Conservation (phyloP, 2,888 invertebrate species). For the Neria commutata region DNA sequence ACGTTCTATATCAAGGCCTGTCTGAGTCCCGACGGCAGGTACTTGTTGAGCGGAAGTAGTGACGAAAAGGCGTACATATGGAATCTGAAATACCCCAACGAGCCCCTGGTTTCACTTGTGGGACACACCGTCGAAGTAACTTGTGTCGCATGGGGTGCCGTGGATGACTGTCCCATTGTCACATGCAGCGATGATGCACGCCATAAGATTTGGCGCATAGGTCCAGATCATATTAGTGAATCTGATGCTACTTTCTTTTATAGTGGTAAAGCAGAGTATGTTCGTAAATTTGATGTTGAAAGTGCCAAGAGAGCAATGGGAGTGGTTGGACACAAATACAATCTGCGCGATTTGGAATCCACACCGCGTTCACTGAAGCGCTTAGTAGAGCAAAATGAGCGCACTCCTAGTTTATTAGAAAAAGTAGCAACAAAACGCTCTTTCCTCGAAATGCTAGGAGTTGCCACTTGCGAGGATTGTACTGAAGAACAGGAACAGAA, state of each 20-base stretch:
- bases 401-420: constrained; percentile 52
- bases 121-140: constrained; percentile 89
- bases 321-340: constrained; percentile 44
- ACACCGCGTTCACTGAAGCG: constrained; percentile 66
- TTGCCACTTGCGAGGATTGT: constrained; percentile 35
- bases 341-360: constrained; percentile 58
- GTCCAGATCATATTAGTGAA: constrained; percentile 62
- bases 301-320: constrained; percentile 20
- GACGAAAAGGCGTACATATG: constrained; percentile 87
- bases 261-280: constrained; percentile 63
- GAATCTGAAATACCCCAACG: constrained; percentile 69
- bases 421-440: constrained; percentile 52
- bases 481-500: constrained; percentile 52
- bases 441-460: constrained; percentile 55
- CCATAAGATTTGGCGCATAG: constrained; percentile 78
- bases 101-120: constrained; percentile 72
- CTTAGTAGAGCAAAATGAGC: constrained; percentile 57
- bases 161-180: constrained; percentile 69
- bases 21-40: constrained; percentile 80
- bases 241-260: constrained; percentile 57
- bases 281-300: constrained; percentile 49
- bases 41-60: constrained; percentile 87
- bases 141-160: constrained; percentile 79
- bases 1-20: constrained; percentile 86
- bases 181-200: constrained; percentile 85